phyloP scores from a whole-genome alignment of 30 jellyfish, hydroid and myxozoan genomes.

The Mastigias papua region DNA sequence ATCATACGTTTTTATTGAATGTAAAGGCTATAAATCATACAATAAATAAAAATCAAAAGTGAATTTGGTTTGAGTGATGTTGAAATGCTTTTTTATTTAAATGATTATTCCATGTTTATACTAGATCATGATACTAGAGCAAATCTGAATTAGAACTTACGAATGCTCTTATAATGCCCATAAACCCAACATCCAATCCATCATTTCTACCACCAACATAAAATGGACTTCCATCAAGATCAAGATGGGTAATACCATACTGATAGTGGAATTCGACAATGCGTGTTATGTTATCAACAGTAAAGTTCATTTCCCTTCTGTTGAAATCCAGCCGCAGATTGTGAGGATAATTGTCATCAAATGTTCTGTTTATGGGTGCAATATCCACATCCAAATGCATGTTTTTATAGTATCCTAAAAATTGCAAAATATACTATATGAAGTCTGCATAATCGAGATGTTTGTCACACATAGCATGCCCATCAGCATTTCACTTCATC shows the following conservation, averaged over 20 bases:
- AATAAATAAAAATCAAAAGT: too few species aligned
- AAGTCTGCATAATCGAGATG: background rate
- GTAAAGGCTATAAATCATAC: background rate
- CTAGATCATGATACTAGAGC: too few species aligned
- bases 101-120: too few species aligned
- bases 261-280: slow-evolving; percentile 87
- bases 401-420: slow-evolving; percentile 69
- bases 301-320: slow-evolving; percentile 86
- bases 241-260: slow-evolving; percentile 93
- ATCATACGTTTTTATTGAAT: background rate
- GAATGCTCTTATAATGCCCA: slow-evolving; percentile 90
- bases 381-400: slow-evolving; percentile 90
- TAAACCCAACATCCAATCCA: slow-evolving; percentile 85
- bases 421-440: background rate
- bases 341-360: slow-evolving; percentile 95
- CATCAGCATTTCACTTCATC: too few species aligned
- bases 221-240: slow-evolving; percentile 94
- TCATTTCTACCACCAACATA: slow-evolving; percentile 94
- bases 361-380: slow-evolving; percentile 63
- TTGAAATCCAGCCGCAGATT: slow-evolving; percentile 76
- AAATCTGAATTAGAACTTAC: slow-evolving; percentile 73
- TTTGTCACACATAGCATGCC: too few species aligned
- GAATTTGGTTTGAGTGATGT: too few species aligned
- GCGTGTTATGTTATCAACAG: slow-evolving; percentile 90
- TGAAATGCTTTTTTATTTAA: too few species aligned